Evolutionary conservation across 2,797 vertebrate species (phyloP).

Genomic region (Pangasius larnaudii): DNA sequence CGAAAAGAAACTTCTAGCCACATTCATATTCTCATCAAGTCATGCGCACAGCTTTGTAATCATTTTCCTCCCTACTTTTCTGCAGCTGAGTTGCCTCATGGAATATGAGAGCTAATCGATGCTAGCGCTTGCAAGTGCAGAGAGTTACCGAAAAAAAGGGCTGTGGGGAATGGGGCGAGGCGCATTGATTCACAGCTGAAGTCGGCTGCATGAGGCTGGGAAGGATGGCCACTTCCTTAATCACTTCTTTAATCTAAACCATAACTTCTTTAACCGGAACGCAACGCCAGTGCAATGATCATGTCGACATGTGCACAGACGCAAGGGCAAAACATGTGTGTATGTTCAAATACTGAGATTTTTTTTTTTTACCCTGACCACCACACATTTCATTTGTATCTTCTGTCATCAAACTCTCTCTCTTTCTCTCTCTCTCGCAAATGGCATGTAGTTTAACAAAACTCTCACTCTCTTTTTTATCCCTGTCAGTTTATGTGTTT

Average conservation of each 20-base stretch:
- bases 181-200: constrained; percentile 59
- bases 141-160: constrained; percentile 59
- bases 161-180: constrained; percentile 57
- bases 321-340: neutral
- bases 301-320: neutral
- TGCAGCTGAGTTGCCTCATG: constrained; percentile 44
- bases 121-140: constrained; percentile 52
- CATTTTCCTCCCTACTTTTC: constrained; percentile 61
- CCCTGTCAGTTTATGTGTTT: neutral
- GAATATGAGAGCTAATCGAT: constrained; percentile 74
- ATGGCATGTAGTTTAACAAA: neutral
- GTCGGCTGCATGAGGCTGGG: constrained; percentile 21
- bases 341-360: neutral
- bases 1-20: constrained; percentile 56
- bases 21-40: constrained; percentile 68
- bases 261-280: constrained; percentile 18
- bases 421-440: neutral
- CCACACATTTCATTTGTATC: neutral
- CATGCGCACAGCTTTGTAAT: constrained; percentile 60
- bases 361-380: neutral
- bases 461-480: neutral
- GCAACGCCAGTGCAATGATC: neutral
- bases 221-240: constrained; percentile 25
- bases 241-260: constrained; percentile 14
- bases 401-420: neutral